phyloP scores from a whole-genome alignment of 1,140 invertebrate genomes.

The Drosophila suzukii region DNA sequence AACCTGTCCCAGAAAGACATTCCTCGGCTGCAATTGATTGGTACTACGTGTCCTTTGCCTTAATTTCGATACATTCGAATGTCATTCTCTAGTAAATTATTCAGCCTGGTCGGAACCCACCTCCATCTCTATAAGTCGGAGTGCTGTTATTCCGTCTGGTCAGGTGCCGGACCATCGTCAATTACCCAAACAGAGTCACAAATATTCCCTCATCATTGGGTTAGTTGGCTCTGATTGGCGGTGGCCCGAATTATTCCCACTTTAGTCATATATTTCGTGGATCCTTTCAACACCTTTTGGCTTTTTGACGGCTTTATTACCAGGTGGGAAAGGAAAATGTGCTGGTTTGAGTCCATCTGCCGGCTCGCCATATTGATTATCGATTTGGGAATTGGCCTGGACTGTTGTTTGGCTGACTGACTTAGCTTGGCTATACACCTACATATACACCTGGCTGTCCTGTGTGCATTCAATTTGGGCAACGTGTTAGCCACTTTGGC shows the following conservation, averaged over 20 bases:
- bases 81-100: conserved; percentile 66
- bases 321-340: not conserved
- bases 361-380: conserved; percentile 83
- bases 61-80: conserved; percentile 40
- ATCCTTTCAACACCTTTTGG: conserved; percentile 75
- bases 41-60: conserved; percentile 61
- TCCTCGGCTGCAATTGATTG: conserved; percentile 69
- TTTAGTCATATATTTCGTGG: conserved; percentile 61
- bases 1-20: conserved; percentile 55
- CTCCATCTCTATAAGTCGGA: not conserved
- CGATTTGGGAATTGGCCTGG: conserved; percentile 79
- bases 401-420: conserved; percentile 23
- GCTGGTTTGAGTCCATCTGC: conserved; percentile 32
- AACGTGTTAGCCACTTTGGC: conserved; percentile 76
- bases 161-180: conserved; percentile 42
- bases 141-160: conserved; percentile 52
- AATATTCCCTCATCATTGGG: conserved; percentile 56
- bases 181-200: conserved; percentile 42
- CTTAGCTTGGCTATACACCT: conserved; percentile 16
- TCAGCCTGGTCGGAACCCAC: conserved; percentile 48
- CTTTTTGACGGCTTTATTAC: conserved; percentile 78
- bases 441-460: conserved; percentile 14
- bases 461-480: conserved; percentile 77
- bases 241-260: conserved; percentile 26
- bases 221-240: conserved; percentile 67